Evolutionary conservation across 2,888 invertebrate species (phyloP).

Genomic region (Laspeyria flexula): DNA sequence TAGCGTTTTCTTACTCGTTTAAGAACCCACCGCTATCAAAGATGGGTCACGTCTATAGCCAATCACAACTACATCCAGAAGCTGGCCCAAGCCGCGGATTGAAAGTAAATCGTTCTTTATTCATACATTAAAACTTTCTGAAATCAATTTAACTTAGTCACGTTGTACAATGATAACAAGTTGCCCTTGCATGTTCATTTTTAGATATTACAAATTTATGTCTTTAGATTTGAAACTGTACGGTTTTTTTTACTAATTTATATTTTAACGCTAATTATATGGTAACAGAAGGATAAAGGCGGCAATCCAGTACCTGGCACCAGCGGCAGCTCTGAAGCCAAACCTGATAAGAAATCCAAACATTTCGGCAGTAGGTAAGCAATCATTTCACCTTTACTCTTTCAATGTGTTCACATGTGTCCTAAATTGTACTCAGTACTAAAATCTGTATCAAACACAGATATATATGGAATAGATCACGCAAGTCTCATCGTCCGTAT

Average conservation of each 20-base stretch:
- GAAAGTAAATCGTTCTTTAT: conserved; percentile 29
- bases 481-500: too few relatives aligned
- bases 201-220: too few relatives aligned
- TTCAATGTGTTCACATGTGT: background rate
- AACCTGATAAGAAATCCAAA: conserved; percentile 60
- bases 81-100: conserved; percentile 46
- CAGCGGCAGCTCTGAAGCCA: conserved; percentile 45
- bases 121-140: too few relatives aligned
- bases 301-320: conserved; percentile 26
- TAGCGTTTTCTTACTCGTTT: conserved; percentile 90
- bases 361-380: conserved; percentile 57
- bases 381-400: background rate
- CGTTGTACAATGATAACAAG: too few relatives aligned
- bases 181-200: too few relatives aligned
- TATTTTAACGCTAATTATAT: background rate
- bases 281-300: conserved; percentile 23
- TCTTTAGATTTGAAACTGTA: too few relatives aligned
- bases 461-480: too few relatives aligned
- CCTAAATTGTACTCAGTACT: background rate
- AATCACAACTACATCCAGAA: conserved; percentile 54
- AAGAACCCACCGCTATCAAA: conserved; percentile 94
- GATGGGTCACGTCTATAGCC: conserved; percentile 89
- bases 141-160: too few relatives aligned
- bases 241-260: too few relatives aligned
- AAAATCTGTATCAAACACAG: background rate